Conservation (phyloP, 2,113 vertebrate species). For the Candoia aspera region DNA sequence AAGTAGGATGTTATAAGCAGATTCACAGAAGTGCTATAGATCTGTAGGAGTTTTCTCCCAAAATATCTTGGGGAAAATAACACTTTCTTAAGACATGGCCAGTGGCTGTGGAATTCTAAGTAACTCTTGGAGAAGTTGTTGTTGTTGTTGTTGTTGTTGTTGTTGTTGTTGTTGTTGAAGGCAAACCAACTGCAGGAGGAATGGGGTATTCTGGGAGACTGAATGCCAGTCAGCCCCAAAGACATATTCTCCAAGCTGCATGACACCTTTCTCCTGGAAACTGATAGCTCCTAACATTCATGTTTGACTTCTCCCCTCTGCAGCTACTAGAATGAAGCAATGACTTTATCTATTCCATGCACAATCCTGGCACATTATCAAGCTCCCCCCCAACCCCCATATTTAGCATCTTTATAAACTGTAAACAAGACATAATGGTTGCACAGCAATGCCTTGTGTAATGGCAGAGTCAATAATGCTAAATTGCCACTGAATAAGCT, state of each 20-base stretch:
- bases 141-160: not conserved
- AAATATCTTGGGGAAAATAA: not conserved
- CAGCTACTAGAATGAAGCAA: constrained; percentile 9
- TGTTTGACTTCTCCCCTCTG: not conserved
- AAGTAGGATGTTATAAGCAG: not conserved
- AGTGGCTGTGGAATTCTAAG: not conserved
- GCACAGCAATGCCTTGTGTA: constrained; percentile 42
- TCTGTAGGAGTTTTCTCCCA: not conserved
- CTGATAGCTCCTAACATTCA: not conserved
- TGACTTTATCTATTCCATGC: constrained; percentile 28
- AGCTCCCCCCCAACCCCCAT: constrained; percentile 5
- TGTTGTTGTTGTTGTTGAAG: not conserved
- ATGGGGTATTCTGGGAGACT: not conserved
- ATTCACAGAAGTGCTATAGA: not conserved
- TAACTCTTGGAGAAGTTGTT: not conserved
- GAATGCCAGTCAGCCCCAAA: not conserved
- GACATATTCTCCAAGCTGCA: not conserved
- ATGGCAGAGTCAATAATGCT: constrained; percentile 51
- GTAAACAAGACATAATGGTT: constrained; percentile 56
- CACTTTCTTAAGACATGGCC: not conserved
- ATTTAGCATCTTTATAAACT: constrained; percentile 51
- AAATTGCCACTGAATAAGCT: constrained; percentile 35
- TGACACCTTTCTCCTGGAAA: not conserved
- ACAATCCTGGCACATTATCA: constrained; percentile 35
- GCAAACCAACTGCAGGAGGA: not conserved